Conservation (phyloP, 1,140 invertebrate species). For the Macrobrachium rosenbergii region DNA sequence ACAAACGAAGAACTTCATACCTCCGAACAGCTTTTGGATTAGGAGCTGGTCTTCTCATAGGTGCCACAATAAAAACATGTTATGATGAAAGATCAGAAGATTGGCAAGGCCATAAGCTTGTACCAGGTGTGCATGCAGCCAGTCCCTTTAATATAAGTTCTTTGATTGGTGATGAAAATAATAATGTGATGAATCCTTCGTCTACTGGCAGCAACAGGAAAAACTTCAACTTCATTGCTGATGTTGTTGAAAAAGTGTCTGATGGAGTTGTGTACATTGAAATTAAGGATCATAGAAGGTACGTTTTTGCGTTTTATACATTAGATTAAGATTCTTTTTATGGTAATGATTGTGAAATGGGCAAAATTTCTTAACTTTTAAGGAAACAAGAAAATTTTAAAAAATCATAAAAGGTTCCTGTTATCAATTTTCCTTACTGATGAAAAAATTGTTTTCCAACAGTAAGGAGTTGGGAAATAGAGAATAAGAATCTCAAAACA, state of each 20-base stretch:
- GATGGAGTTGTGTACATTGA: constrained; percentile 50
- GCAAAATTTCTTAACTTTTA: background rate
- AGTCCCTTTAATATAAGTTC: constrained; percentile 25
- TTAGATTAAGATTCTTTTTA: too few species aligned
- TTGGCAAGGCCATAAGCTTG: background rate
- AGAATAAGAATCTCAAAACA: too few species aligned
- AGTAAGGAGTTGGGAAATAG: too few species aligned
- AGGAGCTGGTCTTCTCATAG: constrained; percentile 33
- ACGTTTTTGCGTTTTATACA: background rate
- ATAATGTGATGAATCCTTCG: background rate
- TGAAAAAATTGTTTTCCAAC: too few species aligned
- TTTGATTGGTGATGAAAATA: background rate
- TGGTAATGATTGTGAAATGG: background rate
- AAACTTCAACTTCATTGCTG: constrained; percentile 45
- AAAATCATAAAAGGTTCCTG: too few species aligned
- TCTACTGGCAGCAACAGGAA: constrained; percentile 27
- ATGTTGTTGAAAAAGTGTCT: constrained; percentile 51
- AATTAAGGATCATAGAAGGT: constrained; percentile 39
- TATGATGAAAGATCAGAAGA: constrained; percentile 26
- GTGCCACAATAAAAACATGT: constrained; percentile 29
- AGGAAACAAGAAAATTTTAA: background rate
- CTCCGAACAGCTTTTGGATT: constrained; percentile 37
- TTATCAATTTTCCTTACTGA: too few species aligned
- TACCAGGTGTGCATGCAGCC: constrained; percentile 35
- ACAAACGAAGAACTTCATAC: background rate